Base-by-base conservation (phyloP, 1,140 invertebrate genomes). In the Halesus radiatus region DNA sequence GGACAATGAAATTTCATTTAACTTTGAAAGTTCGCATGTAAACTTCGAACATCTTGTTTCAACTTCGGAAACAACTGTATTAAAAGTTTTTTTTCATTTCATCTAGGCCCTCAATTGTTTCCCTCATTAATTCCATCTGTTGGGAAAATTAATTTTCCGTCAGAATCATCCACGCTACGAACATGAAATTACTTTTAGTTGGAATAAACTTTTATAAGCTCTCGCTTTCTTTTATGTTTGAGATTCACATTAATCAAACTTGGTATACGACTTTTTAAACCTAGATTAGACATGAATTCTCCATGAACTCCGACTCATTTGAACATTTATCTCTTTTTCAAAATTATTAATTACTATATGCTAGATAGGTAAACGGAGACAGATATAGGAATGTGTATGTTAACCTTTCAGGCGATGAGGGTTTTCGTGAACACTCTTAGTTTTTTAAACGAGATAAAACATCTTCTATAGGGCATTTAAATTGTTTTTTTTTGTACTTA, bases 131-230 rank as follows among this genome's bases (percentile, higher is more conserved):
- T 66, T 26, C 26, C 26, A 66, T 29, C 62, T 66, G 62, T 66
- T 29, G 26, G 22, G 62, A n/a, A 66, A 66, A 66, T 66, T 66
- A 66, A 66, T 66, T 66, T 66, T 66, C 62, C 62, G 22, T 66
- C 22, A 29, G 29, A 22, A 66, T 26, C 62, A 29, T n/a, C 22
- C 62, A 13, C 29, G 62, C 62, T 32, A 29, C 0, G 29, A 29
- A 32, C 13, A 66, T 66, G 62, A 66, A 66, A 66, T 16, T 66
- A 66, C 22, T 66, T 66, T 29, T 66, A 26, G 7, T 29, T 32
- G 62, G 22, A 29, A 66, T 32, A 26, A 32, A 26, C 29, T 66
- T 66, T 66, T n/a, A 60, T 60, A 60, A 18, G 54, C 54, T 18
- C 18, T 22, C 20, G 15, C 56, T 60, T 60, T 60, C 37, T 45